These are phyloP conservation scores for Solenopsis invicta DNA, from an alignment of 1,140 invertebrate species.

Conservation along the genomic window DNA sequence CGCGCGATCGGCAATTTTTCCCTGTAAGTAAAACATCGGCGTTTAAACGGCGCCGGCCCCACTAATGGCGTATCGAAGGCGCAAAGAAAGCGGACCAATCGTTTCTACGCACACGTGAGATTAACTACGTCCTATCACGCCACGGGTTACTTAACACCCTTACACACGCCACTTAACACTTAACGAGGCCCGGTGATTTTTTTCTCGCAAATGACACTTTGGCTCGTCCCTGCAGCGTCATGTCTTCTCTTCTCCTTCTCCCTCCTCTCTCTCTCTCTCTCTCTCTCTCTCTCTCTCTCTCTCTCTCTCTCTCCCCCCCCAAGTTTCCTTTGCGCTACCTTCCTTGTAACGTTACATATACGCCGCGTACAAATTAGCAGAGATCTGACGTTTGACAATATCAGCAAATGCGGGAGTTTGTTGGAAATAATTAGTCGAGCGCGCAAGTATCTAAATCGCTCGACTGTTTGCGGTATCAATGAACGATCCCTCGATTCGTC, in stretches of 20 bases:
- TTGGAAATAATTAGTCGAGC: neutral
- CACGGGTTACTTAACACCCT: constrained; percentile 68
- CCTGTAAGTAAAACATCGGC: constrained; percentile 47
- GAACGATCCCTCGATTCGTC: neutral
- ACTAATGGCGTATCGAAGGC: constrained; percentile 21
- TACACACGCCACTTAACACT: constrained; percentile 72
- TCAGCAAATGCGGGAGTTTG: constrained; percentile 11
- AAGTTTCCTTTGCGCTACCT: neutral
- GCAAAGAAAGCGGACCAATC: constrained; percentile 37
- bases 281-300: neutral
- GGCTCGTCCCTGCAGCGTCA: neutral
- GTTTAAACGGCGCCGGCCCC: constrained; percentile 45
- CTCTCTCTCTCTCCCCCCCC: neutral
- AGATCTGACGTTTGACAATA: neutral
- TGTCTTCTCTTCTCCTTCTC: too few species aligned
- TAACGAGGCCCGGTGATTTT: constrained; percentile 60
- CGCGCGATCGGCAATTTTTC: constrained; percentile 46
- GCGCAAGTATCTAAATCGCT: neutral
- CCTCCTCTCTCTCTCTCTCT: too few species aligned
- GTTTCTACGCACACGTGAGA: constrained; percentile 58
- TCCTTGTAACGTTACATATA: neutral
- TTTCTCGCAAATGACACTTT: constrained; percentile 20
- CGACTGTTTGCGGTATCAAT: constrained; percentile 1
- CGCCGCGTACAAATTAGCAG: neutral
- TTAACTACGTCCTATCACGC: constrained; percentile 68